Conservation (phyloP, 2,888 invertebrate species). For the Caenorhabditis virilis region DNA sequence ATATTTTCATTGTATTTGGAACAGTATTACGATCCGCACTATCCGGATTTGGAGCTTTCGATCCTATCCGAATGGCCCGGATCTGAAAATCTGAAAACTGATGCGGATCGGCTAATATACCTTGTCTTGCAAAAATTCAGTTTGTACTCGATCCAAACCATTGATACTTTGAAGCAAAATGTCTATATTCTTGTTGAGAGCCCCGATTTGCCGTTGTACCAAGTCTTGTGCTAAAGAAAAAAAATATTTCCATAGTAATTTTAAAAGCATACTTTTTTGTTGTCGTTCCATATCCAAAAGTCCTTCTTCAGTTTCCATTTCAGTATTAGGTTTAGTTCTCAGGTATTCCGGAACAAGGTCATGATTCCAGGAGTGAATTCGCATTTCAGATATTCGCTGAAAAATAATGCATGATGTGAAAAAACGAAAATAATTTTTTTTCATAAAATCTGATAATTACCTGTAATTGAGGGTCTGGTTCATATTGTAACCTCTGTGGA, state of each 20-base stretch:
- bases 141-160: background rate
- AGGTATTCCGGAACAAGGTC: slow-evolving; percentile 63
- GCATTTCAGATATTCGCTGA: slow-evolving; percentile 51
- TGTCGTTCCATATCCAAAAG: slow-evolving; percentile 29
- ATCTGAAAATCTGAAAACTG: too few species aligned
- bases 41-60: too few species aligned
- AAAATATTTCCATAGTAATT: background rate
- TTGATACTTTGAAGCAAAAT: background rate
- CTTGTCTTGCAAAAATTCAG: background rate
- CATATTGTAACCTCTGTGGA: slow-evolving; percentile 54
- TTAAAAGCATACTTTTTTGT: slow-evolving; percentile 12
- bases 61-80: too few species aligned
- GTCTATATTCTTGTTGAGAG: slow-evolving; percentile 60
- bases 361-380: slow-evolving; percentile 61
- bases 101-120: too few species aligned
- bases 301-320: slow-evolving; percentile 39
- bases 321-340: slow-evolving; percentile 44
- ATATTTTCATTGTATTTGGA: background rate
- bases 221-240: slow-evolving; percentile 14
- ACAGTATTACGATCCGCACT: too few species aligned
- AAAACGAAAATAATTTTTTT: too few species aligned
- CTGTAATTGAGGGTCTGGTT: slow-evolving; percentile 47
- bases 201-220: slow-evolving; percentile 36
- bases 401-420: too few species aligned
- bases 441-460: too few species aligned